Base-by-base conservation (phyloP, 2,113 vertebrate species). In the Macrotis lagotis region DNA sequence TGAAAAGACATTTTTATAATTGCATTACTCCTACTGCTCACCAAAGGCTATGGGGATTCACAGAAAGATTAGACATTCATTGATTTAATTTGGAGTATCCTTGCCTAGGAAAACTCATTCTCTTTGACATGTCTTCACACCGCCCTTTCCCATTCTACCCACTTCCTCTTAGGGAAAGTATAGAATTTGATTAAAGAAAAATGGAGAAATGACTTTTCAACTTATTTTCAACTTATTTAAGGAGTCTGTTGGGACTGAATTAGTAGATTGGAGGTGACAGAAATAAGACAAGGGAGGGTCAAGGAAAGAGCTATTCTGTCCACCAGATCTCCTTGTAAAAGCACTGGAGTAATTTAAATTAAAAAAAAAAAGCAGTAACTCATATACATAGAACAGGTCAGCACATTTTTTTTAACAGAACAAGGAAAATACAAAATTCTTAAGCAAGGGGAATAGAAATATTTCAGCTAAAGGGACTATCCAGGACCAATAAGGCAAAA, bases 391-490 rank as follows among this genome's bases (percentile, higher is more conserved):
- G 49, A 97, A 49, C 95, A 94, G 50, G 48, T 97, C 95, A 97
- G 96, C 96, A 97, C 83, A n/a, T 16, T 74, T 97, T 97, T 93
- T 97, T 97, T 96, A 48, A 91, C 31, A 95, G 96, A 96, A 96
- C 50, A 92, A 94, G 94, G 89, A 90, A 97, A 98, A 96, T 94
- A 92, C 92, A 90, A 37, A 91, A 94, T 91, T 97, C 47, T 95
- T 97, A 96, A 92, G 4, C 91, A 92, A 90, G 74, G 89, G 16
- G 52, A 96, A 91, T 1, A n/a, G 91, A 95, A 96, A 95, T 95
- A 74, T 96, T 97, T 98, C 48, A 96, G 94, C 48, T 94, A 94
- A 92, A 59, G 95, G 47, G 51, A 95, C 6, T 31, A 25, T 96
- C 91, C 92, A 94, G 91, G 47, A 96, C 96, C 48, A 96, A 96